These are phyloP conservation scores for Drosophila ambigua DNA, from an alignment of 1,140 invertebrate genomes.

Conservation along the genomic window DNA sequence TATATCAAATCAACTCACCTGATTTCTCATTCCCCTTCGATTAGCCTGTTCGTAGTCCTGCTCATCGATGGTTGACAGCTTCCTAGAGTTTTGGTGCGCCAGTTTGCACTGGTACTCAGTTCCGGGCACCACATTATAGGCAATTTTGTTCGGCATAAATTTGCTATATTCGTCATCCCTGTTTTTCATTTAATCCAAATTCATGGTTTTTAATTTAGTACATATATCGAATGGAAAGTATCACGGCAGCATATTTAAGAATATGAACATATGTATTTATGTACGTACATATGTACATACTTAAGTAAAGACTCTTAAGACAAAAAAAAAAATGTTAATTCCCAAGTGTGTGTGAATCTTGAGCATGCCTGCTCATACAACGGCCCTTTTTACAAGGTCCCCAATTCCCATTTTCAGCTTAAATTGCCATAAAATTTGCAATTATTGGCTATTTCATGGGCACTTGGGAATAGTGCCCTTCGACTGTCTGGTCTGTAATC, in stretches of 20 bases:
- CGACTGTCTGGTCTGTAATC: too few relatives aligned
- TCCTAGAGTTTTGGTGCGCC: conserved; percentile 38
- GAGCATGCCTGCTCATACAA: not conserved
- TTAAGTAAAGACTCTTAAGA: too few relatives aligned
- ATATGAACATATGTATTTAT: too few relatives aligned
- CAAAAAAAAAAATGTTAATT: too few relatives aligned
- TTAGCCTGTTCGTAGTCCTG: conserved; percentile 67
- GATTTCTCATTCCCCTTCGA: conserved; percentile 60
- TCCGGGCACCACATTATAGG: conserved; percentile 72
- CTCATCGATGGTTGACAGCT: conserved; percentile 68
- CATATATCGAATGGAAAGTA: too few relatives aligned
- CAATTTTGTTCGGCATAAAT: conserved; percentile 62
- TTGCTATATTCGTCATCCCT: conserved; percentile 77
- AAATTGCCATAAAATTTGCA: conserved; percentile 28
- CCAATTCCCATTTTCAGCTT: conserved; percentile 8
- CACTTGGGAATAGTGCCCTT: conserved; percentile 9
- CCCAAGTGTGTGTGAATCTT: too few relatives aligned
- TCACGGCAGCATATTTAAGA: too few relatives aligned
- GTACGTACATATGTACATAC: too few relatives aligned
- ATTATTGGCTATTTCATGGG: conserved; percentile 46
- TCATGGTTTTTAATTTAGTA: not conserved
- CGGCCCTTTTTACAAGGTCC: conserved; percentile 21
- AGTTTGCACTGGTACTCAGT: conserved; percentile 66
- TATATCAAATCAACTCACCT: conserved; percentile 36
- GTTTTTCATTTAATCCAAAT: conserved; percentile 3